These are phyloP conservation scores for Sylvicola cinctus DNA, from an alignment of 2,888 invertebrate species.

Conservation along the genomic window DNA sequence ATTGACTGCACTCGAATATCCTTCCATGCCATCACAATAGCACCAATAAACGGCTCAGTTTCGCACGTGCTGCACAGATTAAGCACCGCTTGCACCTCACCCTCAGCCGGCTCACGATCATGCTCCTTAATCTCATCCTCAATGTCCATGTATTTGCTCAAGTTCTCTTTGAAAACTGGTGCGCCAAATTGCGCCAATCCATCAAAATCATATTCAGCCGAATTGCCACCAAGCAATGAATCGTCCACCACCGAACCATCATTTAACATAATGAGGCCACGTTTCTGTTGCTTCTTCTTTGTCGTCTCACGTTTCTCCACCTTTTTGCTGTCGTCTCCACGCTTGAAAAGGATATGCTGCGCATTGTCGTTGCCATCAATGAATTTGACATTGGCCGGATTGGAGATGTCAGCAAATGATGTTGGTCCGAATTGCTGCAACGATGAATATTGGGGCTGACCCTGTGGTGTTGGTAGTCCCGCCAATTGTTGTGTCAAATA, in stretches of 20 bases:
- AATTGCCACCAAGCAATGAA: slow-evolving; percentile 21
- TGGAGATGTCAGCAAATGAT: slow-evolving; percentile 12
- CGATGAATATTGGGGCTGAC: slow-evolving; percentile 9
- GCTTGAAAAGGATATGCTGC: slow-evolving; percentile 8
- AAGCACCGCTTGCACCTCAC: slow-evolving; percentile 63
- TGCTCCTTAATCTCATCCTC: slow-evolving; percentile 32
- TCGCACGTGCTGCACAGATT: slow-evolving; percentile 54
- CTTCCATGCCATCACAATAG: slow-evolving; percentile 59
- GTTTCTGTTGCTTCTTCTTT: slow-evolving; percentile 35
- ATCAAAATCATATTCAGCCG: slow-evolving; percentile 20
- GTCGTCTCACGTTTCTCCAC: slow-evolving; percentile 8
- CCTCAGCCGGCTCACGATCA: slow-evolving; percentile 64
- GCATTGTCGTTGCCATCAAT: slow-evolving; percentile 28
- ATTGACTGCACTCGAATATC: slow-evolving; percentile 21
- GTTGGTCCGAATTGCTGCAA: slow-evolving; percentile 3
- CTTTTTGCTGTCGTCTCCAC: slow-evolving; percentile 17
- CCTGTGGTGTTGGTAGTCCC: slow-evolving; percentile 7
- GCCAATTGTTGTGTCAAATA: slow-evolving; percentile 33
- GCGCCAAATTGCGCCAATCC: slow-evolving; percentile 53
- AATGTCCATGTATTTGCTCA: slow-evolving; percentile 23
- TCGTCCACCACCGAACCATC: slow-evolving; percentile 51
- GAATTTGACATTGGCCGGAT: slow-evolving; percentile 40
- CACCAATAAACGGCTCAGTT: slow-evolving; percentile 60
- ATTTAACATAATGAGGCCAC: slow-evolving; percentile 40
- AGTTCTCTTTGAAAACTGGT: slow-evolving; percentile 38